These are phyloP conservation scores for Squalus acanthias DNA, from an alignment of 2,797 vertebrate genomes.

Conservation along the genomic window DNA sequence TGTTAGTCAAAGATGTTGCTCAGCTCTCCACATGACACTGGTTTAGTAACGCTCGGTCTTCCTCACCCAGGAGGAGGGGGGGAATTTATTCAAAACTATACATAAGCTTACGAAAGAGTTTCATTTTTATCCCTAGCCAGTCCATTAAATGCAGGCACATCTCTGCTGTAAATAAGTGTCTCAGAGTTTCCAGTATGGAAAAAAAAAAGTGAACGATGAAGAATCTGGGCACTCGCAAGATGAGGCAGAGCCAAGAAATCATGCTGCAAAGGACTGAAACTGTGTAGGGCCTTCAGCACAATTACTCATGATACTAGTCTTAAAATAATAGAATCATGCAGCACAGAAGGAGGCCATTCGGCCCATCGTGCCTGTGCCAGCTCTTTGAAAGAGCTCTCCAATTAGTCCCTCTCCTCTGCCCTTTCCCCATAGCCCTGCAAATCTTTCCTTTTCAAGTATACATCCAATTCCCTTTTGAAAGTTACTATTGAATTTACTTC, in stretches of 20 bases:
- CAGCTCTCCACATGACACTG: not conserved
- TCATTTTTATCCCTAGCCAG: not conserved
- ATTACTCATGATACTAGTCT: not conserved
- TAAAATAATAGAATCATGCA: not conserved
- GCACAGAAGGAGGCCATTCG: not conserved
- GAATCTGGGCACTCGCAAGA: not conserved
- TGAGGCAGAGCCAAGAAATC: not conserved
- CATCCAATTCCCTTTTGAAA: not conserved
- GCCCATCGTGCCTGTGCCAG: not conserved
- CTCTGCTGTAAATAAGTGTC: not conserved
- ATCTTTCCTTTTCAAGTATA: not conserved
- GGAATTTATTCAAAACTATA: not conserved
- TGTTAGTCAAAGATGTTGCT: too few relatives aligned
- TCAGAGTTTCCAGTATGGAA: not conserved
- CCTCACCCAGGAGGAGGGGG: not conserved
- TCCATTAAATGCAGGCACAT: not conserved
- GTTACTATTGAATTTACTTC: not conserved
- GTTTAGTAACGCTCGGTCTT: not conserved
- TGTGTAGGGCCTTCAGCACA: not conserved
- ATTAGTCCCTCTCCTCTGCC: not conserved
- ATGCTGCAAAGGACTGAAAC: not conserved
- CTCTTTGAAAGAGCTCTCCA: not conserved
- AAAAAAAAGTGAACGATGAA: not conserved
- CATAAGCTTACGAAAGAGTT: not conserved
- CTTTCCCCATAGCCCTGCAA: not conserved